phyloP scores from a whole-genome alignment of 1,140 invertebrate genomes.

The Heliothis subflexa region DNA sequence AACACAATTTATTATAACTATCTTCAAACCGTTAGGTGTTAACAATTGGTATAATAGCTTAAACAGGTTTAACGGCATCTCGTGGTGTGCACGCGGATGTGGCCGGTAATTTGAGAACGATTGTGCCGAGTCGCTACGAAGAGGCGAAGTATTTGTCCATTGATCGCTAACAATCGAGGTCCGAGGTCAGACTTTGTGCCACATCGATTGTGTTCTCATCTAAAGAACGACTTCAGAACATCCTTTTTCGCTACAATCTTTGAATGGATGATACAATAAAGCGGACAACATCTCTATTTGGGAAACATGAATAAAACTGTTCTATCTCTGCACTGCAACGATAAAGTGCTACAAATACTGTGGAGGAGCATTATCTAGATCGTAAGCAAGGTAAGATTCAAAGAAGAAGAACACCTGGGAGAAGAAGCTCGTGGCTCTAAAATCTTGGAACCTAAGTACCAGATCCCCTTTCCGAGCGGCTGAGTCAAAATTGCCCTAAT shows the following conservation, averaged over 20 bases:
- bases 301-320: no score
- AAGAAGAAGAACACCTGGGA: no score
- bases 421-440: no score
- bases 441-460: no score
- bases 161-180: conserved; percentile 63
- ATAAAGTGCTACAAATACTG: no score
- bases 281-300: background rate
- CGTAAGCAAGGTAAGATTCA: no score
- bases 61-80: conserved; percentile 59
- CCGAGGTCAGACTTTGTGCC: conserved; percentile 64
- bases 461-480: no score
- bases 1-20: conserved; percentile 3
- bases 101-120: conserved; percentile 58
- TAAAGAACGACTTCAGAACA: conserved; percentile 68
- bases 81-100: conserved; percentile 56
- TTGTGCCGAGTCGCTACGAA: conserved; percentile 51
- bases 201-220: conserved; percentile 72
- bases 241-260: conserved; percentile 58
- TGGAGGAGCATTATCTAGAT: no score
- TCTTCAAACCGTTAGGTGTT: conserved; percentile 56
- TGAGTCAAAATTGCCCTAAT: no score
- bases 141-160: conserved; percentile 53
- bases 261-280: conserved; percentile 48
- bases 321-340: no score
- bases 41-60: conserved; percentile 54